Conservation (phyloP, 2,797 vertebrate species). For the Xyrichtys novacula region DNA sequence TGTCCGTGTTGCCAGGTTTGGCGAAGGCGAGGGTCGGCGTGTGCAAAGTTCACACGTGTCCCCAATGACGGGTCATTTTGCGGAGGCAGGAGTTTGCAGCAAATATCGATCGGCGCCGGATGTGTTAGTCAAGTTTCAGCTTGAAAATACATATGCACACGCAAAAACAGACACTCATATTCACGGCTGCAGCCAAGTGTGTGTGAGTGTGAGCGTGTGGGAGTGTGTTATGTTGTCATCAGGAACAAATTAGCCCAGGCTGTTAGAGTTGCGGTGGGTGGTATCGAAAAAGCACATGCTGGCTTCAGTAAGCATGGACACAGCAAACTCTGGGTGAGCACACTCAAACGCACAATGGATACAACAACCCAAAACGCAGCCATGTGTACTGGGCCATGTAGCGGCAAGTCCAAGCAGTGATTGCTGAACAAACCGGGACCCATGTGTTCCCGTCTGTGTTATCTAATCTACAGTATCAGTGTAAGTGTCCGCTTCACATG, state of each 20-base stretch:
- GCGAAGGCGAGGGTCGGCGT: neutral
- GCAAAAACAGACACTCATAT: neutral
- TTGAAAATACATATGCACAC: slow-evolving; percentile 2
- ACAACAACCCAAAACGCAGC: slow-evolving; percentile 28
- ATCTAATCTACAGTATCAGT: slow-evolving; percentile 17
- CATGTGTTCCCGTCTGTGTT: too few species aligned
- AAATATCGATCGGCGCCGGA: slow-evolving; percentile 37
- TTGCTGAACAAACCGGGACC: slow-evolving; percentile 55
- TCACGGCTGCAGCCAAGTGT: neutral
- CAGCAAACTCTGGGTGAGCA: slow-evolving; percentile 6
- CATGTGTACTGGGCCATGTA: slow-evolving; percentile 60
- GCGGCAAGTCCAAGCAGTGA: slow-evolving; percentile 37
- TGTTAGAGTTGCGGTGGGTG: slow-evolving; percentile 59
- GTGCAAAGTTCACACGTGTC: slow-evolving; percentile 28
- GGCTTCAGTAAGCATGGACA: slow-evolving; percentile 48
- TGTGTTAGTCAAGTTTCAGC: slow-evolving; percentile 6
- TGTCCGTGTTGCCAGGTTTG: neutral
- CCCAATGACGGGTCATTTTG: neutral
- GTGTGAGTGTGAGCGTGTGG: slow-evolving; percentile 35
- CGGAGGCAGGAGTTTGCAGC: slow-evolving; percentile 13
- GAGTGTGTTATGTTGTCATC: slow-evolving; percentile 62
- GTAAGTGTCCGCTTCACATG: slow-evolving; percentile 24
- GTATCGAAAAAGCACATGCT: slow-evolving; percentile 62
- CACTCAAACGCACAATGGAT: slow-evolving; percentile 6
- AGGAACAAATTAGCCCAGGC: slow-evolving; percentile 59